These are phyloP conservation scores for Caenorhabditis drosophilae DNA, from an alignment of 2,888 invertebrate genomes.

Conservation along the genomic window DNA sequence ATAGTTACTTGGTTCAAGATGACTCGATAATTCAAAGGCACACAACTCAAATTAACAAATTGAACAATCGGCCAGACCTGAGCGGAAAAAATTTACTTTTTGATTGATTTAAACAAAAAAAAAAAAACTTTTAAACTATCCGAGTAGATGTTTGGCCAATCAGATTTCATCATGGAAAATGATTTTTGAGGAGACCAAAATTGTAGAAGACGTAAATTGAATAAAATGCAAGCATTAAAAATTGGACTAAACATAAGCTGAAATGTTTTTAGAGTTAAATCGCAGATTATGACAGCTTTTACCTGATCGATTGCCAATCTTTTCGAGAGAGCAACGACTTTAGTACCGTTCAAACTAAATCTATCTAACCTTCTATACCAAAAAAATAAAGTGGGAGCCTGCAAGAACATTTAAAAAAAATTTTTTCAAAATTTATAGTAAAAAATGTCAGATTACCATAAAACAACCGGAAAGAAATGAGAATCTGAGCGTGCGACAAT, in stretches of 20 bases:
- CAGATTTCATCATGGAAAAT: slow-evolving; percentile 18
- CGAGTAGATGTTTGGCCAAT: slow-evolving; percentile 24
- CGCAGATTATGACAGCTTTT: no score
- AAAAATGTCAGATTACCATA: slow-evolving; percentile 21
- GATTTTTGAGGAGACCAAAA: slow-evolving; percentile 21
- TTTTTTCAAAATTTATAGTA: background rate
- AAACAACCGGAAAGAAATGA: slow-evolving; percentile 21
- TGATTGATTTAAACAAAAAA: background rate
- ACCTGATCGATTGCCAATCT: slow-evolving; percentile 25
- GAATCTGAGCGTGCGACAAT: slow-evolving; percentile 20
- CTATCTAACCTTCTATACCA: slow-evolving; percentile 27
- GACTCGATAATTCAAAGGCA: slow-evolving; percentile 84
- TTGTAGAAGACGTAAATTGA: slow-evolving; percentile 29
- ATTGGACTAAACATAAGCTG: slow-evolving; percentile 27
- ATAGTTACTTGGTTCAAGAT: slow-evolving; percentile 68
- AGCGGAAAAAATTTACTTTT: slow-evolving; percentile 15
- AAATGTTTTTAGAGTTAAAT: no score
- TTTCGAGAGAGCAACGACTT: slow-evolving; percentile 12
- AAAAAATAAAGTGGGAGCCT: slow-evolving; percentile 21
- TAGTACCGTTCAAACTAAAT: no score
- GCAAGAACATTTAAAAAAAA: slow-evolving; percentile 1
- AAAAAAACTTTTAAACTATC: slow-evolving; percentile 22
- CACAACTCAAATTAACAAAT: slow-evolving; percentile 81
- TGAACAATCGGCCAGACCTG: slow-evolving; percentile 84
- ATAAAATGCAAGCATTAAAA: slow-evolving; percentile 29